Evolutionary conservation across 2,888 invertebrate genomes (phyloP), one percentile per base, ranked within the genome.

Genomic region (Caenorhabditis doughertyi): DNA sequence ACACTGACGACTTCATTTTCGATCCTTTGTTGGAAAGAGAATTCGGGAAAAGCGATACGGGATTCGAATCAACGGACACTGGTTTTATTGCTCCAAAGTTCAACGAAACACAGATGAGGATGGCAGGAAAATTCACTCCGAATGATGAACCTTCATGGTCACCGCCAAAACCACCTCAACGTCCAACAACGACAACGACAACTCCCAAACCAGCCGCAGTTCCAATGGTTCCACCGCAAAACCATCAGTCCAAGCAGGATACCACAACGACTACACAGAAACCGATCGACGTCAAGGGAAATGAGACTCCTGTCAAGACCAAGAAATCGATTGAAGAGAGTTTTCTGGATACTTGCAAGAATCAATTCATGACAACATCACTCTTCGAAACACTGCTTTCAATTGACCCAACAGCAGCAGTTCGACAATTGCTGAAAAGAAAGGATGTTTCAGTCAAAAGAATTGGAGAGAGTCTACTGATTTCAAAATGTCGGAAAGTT

Each of bases 341-440:
- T n/a, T n/a, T n/a, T n/a, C n/a, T n/a, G n/a, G n/a, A n/a, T n/a
- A n/a, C n/a, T n/a, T n/a, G n/a, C n/a, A n/a, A n/a, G n/a, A n/a
- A n/a, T 9, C 49, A 67, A 32, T 53, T 21, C 35, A 32, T 7
- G 23, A 4, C 16, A 11, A 65, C 64, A 0, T 3, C 49, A n/a
- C 5, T 65, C 11, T 65, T 65, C 47, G 3, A 49, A 21, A 65
- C 64, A 0, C 4, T 65, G 3, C 32, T 65, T 0, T 4, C 18
- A 3, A 64, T 64, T 25, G 64, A 64, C 18, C 64, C 64, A 16
- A 64, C 64, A 7, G 64, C 64, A 3, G 64, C 47, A 0, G 11
- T 47, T 4, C 16, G 64, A 16, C 44, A 64, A 44, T 21, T 47
- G 11, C 29, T 64, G 29, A 29, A 16, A 18, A 47, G 64, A 18